These are phyloP conservation scores for Lampris incognitus DNA, from an alignment of 2,113 vertebrate species.

Conservation along the genomic window DNA sequence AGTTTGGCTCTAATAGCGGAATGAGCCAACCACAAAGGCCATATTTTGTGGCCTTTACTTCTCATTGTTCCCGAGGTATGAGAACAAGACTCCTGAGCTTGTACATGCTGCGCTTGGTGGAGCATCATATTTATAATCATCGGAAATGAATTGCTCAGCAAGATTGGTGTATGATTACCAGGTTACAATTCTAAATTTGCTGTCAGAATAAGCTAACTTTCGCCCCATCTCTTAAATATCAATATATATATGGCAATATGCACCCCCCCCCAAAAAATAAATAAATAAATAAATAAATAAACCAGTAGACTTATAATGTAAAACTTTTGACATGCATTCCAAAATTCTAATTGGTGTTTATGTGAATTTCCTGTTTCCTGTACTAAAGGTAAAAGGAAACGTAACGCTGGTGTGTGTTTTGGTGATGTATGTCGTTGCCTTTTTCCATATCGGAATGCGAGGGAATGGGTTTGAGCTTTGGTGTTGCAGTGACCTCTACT, in stretches of 20 bases:
- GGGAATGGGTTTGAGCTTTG: slow-evolving; percentile 30
- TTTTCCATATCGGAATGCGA: background rate
- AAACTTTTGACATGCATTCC: too few species aligned
- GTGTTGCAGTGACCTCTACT: slow-evolving; percentile 77
- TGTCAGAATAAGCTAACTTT: background rate
- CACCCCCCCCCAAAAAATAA: too few species aligned
- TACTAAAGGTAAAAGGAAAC: slow-evolving; percentile 1
- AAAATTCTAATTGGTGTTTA: too few species aligned
- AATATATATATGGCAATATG: background rate
- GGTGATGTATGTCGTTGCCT: slow-evolving; percentile 28
- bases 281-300: too few species aligned
- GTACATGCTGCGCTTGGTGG: slow-evolving; percentile 33
- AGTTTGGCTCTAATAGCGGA: slow-evolving; percentile 39
- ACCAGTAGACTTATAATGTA: too few species aligned
- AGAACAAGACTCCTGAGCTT: slow-evolving; percentile 38
- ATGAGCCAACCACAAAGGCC: slow-evolving; percentile 57
- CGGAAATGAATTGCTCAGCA: slow-evolving; percentile 3
- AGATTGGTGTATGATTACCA: background rate
- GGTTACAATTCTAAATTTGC: background rate
- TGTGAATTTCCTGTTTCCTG: too few species aligned
- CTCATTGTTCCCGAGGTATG: slow-evolving; percentile 62
- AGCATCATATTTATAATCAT: slow-evolving; percentile 37
- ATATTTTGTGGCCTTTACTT: slow-evolving; percentile 68
- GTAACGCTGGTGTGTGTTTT: slow-evolving; percentile 15
- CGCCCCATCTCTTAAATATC: background rate